These are phyloP conservation scores for Cuculus canorus DNA, from an alignment of 2,797 vertebrate genomes.

Conservation along the genomic window DNA sequence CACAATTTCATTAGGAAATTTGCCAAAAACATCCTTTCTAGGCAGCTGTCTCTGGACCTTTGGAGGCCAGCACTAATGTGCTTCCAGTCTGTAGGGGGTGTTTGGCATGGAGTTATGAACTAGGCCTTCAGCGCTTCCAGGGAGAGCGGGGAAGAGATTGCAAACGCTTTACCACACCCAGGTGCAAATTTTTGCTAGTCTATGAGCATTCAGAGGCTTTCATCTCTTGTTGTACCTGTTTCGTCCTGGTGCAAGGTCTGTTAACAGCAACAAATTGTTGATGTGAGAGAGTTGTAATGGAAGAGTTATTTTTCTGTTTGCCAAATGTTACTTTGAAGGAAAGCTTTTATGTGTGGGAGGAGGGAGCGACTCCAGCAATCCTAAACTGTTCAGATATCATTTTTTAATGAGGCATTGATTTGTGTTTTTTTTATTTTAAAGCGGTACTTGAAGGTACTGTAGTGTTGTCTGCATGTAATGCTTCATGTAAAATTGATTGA, in stretches of 20 bases:
- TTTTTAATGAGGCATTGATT: constrained; percentile 31
- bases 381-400: background rate
- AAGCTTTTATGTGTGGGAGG: background rate
- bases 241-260: constrained; percentile 18
- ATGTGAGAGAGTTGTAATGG: background rate
- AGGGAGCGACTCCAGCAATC: background rate
- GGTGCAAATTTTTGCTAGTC: background rate
- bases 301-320: background rate
- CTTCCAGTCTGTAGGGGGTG: constrained; percentile 66
- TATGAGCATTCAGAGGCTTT: constrained; percentile 23
- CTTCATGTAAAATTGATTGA: constrained; percentile 4
- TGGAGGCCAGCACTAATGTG: constrained; percentile 74
- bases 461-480: background rate
- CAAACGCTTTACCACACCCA: background rate
- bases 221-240: constrained; percentile 27
- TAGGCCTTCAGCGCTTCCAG: constrained; percentile 25
- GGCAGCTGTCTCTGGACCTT: constrained; percentile 77
- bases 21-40: constrained; percentile 78
- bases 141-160: background rate
- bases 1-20: constrained; percentile 79
- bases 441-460: background rate
- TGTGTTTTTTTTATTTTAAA: background rate
- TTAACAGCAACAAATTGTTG: constrained; percentile 3
- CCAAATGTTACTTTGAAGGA: background rate
- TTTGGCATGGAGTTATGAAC: constrained; percentile 52